Base-by-base conservation (phyloP, 2,888 invertebrate species). In the Chrysolina americana region DNA sequence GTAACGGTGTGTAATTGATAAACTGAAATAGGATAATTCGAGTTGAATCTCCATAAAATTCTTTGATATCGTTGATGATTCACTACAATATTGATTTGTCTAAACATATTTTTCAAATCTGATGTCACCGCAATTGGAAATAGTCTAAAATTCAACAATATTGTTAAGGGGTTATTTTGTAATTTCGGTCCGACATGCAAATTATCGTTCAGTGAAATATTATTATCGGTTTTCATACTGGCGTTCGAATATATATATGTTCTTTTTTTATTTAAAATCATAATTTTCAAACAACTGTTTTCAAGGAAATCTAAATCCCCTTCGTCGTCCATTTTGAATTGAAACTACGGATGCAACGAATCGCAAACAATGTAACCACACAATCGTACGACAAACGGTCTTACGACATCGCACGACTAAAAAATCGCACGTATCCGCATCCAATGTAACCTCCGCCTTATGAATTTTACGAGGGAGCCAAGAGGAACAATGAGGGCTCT, bases 101-200 rank as follows among this genome's bases (percentile, higher is more conserved):
- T 19, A 15, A 28, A 28, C 21, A 62, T 62, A 28, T 62, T 36
- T 36, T 36, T 36, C 36, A 36, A 62, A 62, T 62, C 62, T 23
- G 62, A 21, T 15, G 28, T 28, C 19, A 62, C 28, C 10, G 62
- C 62, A 15, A 62, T 15, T n/a, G 36, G 23, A 62, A 62, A 62
- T 28, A 62, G 36, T 28, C 48, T 56, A 62, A 72, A 72, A 62
- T 72, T 72, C 5, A 72, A 48, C 21, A 72, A 36, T 23, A 72
- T 68, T 5, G 71, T 36, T 28, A 62, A n/a, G 1, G 48, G 41
- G 47, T 59, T 59, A 47, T 71, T 71, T 59, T 66, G 66, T 59
- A 66, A 71, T 47, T 63, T 72, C 3, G 72, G 72, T 19, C 68
- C 68, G 11, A 47, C 56, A 62, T 63, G 63, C 10, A 64, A 41